These are phyloP conservation scores for Caenorhabditis macrosperma DNA, from an alignment of 2,888 invertebrate genomes.

Conservation along the genomic window DNA sequence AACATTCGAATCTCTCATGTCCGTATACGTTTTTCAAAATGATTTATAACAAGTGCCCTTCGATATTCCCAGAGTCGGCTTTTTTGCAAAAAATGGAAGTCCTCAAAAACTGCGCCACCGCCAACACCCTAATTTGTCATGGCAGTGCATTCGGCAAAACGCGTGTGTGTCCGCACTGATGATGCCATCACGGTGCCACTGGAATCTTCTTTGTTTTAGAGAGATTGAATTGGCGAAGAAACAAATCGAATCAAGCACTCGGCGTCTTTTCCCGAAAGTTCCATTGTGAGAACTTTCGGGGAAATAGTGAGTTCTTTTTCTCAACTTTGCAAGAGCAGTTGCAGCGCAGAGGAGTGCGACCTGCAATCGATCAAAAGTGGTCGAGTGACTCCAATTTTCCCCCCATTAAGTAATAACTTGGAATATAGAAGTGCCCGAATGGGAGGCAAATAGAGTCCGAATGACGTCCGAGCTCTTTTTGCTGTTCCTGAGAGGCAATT, in stretches of 20 bases:
- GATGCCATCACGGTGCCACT: too few relatives aligned
- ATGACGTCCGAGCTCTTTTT: slow-evolving; percentile 37
- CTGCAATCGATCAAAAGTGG: neutral
- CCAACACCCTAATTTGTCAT: neutral
- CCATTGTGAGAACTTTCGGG: too few relatives aligned
- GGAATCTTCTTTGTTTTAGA: too few relatives aligned
- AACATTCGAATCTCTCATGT: neutral
- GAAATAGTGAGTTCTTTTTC: too few relatives aligned
- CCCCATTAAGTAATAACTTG: slow-evolving; percentile 15
- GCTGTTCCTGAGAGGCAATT: slow-evolving; percentile 6
- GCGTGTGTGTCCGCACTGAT: neutral
- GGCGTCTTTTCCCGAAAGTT: neutral
- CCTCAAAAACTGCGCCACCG: neutral
- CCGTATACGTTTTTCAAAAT: too few relatives aligned
- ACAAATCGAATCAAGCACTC: neutral
- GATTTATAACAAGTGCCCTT: neutral
- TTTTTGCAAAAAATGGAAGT: neutral
- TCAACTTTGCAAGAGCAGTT: too few relatives aligned
- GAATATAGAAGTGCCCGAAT: slow-evolving; percentile 3
- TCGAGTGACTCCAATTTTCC: neutral
- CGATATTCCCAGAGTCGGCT: neutral
- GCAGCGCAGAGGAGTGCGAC: too few relatives aligned
- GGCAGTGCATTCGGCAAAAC: neutral
- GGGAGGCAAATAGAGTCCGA: slow-evolving; percentile 5
- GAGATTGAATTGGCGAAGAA: neutral